These are phyloP conservation scores for Mesorhabditis sp. DNA, from an alignment of 2,888 invertebrate species.

Conservation along the genomic window DNA sequence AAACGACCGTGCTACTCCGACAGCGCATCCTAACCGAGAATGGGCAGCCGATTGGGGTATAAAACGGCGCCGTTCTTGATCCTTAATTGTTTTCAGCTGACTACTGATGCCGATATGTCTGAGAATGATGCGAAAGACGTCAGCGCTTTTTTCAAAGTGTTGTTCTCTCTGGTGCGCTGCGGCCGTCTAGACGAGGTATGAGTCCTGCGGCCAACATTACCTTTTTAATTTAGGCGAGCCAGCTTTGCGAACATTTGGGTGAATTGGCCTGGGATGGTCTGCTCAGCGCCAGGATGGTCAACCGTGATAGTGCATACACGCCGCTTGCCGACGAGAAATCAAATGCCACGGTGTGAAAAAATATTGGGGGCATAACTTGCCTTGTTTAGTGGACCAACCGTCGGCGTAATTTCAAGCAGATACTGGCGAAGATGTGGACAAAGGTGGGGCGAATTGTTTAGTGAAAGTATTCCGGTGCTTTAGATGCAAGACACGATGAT, in stretches of 20 bases:
- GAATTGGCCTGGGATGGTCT: constrained; percentile 5
- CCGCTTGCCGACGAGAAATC: background rate
- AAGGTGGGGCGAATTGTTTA: background rate
- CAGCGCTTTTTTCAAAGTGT: no score
- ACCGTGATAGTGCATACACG: background rate
- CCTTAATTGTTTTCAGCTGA: background rate
- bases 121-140: background rate
- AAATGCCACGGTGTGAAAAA: background rate
- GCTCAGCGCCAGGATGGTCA: background rate
- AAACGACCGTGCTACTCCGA: background rate
- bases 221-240: background rate
- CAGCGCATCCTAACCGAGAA: background rate
- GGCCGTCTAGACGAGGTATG: constrained; percentile 2
- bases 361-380: background rate
- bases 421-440: background rate
- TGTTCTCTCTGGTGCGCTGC: constrained; percentile 1
- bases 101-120: background rate
- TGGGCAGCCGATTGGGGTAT: background rate
- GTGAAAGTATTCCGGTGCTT: background rate
- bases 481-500: background rate
- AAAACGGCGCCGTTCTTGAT: background rate
- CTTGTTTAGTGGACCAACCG: background rate
- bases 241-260: background rate
- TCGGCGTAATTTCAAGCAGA: background rate
- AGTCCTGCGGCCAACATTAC: background rate